Percentiles rank a stretch among this genome's conserved stretches.
Conservation (phyloP, 2,888 invertebrate genomes). For the Epinotia bilunana region DNA sequence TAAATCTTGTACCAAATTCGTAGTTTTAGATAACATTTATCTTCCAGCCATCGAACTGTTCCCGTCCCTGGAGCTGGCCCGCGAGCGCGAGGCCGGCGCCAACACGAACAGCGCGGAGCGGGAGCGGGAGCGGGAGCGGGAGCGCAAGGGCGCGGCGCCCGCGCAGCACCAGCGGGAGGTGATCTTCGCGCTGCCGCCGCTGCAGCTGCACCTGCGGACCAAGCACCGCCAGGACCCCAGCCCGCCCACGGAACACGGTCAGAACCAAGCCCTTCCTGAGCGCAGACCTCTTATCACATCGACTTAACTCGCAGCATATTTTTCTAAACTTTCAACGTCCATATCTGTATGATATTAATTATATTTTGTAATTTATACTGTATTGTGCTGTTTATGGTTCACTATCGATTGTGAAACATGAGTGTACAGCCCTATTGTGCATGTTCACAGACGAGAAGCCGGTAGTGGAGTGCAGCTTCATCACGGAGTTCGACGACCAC, state of each 20-base stretch:
- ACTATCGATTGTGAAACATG: no score
- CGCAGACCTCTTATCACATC: no score
- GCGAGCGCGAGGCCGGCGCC: constrained; percentile 55
- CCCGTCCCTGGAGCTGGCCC: constrained; percentile 93
- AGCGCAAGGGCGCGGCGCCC: constrained; percentile 83
- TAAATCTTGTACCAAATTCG: no score
- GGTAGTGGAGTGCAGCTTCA: constrained; percentile 97
- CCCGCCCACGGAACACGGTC: constrained; percentile 87
- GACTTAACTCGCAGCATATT: no score
- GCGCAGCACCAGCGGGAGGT: constrained; percentile 92
- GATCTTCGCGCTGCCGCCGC: constrained; percentile 97
- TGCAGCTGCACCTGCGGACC: constrained; percentile 96
- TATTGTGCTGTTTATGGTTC: no score
- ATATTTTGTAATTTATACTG: no score
- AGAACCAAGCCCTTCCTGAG: not conserved
- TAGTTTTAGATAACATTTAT: not conserved
- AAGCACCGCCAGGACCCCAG: constrained; percentile 92
- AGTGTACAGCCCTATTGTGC: not conserved
- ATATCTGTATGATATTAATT: no score
- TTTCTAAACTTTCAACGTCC: no score
- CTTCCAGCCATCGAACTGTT: constrained; percentile 93
- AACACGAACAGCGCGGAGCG: constrained; percentile 78
- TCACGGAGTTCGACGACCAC: constrained; percentile 99
- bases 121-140: constrained; percentile 56
- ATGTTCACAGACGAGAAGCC: constrained; percentile 89